Percentiles rank a stretch among this genome's conserved stretches.
Evolutionary conservation across 2,888 invertebrate genomes (phyloP).

Genomic region (Diadegma fenestrale): DNA sequence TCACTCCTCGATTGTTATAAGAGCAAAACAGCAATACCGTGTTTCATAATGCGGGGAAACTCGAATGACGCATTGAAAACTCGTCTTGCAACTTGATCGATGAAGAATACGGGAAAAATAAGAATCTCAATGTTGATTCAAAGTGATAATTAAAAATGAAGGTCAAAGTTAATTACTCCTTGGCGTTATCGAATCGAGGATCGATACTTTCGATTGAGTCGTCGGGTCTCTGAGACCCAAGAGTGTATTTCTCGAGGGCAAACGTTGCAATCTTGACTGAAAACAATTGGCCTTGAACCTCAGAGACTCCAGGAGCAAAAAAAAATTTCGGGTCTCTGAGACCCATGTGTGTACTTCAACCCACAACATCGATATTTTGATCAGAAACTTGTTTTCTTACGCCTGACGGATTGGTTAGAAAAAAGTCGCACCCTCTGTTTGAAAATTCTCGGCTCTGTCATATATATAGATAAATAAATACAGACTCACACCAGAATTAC

Average conservation of each 20-base stretch:
- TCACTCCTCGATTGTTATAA: neutral
- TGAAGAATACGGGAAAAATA: neutral
- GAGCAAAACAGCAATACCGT: neutral
- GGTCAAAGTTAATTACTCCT: neutral
- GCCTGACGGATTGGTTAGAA: neutral
- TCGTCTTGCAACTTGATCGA: neutral
- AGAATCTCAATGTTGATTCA: neutral
- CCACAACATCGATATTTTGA: neutral
- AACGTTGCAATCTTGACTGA: neutral
- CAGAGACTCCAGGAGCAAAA: neutral
- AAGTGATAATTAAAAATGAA: neutral
- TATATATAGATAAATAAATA: constrained; percentile 31
- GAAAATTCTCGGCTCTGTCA: neutral
- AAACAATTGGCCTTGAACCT: neutral
- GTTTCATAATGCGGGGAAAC: neutral
- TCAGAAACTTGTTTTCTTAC: neutral
- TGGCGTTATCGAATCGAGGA: neutral
- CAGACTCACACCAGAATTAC: constrained; percentile 90
- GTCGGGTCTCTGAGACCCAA: neutral
- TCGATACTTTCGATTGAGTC: neutral
- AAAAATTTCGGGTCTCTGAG: neutral
- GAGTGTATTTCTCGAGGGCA: neutral
- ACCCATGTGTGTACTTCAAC: neutral
- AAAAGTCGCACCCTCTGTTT: neutral
- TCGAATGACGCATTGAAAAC: neutral